Base-by-base conservation (phyloP, 2,888 invertebrate species). In the Sinopyrophorus schimmeli region DNA sequence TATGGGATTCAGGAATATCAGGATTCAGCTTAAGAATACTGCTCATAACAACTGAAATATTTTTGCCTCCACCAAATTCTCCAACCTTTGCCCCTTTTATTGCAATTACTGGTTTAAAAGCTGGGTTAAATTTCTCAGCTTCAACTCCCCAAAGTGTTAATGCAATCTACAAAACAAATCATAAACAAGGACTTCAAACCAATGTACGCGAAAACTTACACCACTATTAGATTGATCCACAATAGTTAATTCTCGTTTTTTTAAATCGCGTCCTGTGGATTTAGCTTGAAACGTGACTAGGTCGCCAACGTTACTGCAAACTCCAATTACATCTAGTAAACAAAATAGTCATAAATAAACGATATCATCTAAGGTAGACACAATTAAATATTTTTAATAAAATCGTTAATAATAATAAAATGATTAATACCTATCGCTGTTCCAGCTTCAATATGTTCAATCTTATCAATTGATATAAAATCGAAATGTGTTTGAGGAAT, bases 131-230 rank as follows among this genome's bases (percentile, higher is more conserved):
- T 47, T 81, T 83, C 65, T 89, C 89, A 0, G 97, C 96, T 66
- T 91, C 87, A 20, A 77, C 79, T 2, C 92, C 94, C 99, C 99
- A 99, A 1, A 99, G 71, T 0, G 96, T 95, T 2, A 97, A 68
- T 7, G 74, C 75, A 14, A 92, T 77, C 86, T 86, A n/a, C 3
- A 5, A 6, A 24, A 24, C 24, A 5, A 10, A 6, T 18, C 3
- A 10, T n/a, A n/a, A n/a, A n/a, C n/a, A n/a, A n/a, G n/a, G n/a
- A n/a, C n/a, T n/a, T n/a, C n/a, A n/a, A n/a, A n/a, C n/a, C n/a
- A n/a, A n/a, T n/a, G n/a, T n/a, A n/a, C n/a, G n/a, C n/a, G n/a
- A 15, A 28, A 50, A 62, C 69, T 72, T 68, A 87, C 84, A 50
- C 86, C 84, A 23, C 84, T 82, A 42, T 86, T 86, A 9, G 90